phyloP scores from a whole-genome alignment of 2,113 vertebrate species.

The Hirundichthys speculiger region DNA sequence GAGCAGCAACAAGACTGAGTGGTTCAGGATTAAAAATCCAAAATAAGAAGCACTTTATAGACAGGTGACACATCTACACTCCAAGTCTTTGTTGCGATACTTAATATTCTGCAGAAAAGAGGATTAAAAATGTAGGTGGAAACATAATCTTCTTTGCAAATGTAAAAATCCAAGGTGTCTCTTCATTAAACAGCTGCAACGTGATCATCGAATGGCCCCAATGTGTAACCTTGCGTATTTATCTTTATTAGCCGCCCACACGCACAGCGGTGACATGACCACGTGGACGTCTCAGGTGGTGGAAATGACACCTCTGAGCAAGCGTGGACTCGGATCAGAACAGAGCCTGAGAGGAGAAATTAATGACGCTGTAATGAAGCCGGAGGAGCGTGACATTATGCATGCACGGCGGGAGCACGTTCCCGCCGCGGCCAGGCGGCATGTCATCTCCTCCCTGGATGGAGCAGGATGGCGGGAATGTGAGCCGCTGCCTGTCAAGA shows the following conservation, averaged over 20 bases:
- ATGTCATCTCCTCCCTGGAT: constrained; percentile 37
- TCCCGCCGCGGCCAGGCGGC: constrained; percentile 29
- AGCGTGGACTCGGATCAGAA: constrained; percentile 4
- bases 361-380: constrained; percentile 52
- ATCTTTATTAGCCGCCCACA: constrained; percentile 34
- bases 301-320: not conserved
- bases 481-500: constrained; percentile 55
- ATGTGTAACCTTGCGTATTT: constrained; percentile 46
- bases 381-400: constrained; percentile 47
- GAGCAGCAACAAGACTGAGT: no score
- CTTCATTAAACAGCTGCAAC: not conserved
- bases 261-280: constrained; percentile 23
- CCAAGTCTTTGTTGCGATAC: no score
- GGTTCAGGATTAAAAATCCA: no score
- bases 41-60: no score
- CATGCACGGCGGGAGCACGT: constrained; percentile 31
- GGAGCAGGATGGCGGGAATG: constrained; percentile 22
- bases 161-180: no score
- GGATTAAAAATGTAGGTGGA: no score
- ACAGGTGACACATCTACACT: no score
- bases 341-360: constrained; percentile 17
- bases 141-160: no score
- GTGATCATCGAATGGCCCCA: constrained; percentile 39
- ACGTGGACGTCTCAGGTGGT: constrained; percentile 10
- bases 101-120: no score